Conservation (phyloP, 2,797 vertebrate genomes). For the Ataeniobius toweri region DNA sequence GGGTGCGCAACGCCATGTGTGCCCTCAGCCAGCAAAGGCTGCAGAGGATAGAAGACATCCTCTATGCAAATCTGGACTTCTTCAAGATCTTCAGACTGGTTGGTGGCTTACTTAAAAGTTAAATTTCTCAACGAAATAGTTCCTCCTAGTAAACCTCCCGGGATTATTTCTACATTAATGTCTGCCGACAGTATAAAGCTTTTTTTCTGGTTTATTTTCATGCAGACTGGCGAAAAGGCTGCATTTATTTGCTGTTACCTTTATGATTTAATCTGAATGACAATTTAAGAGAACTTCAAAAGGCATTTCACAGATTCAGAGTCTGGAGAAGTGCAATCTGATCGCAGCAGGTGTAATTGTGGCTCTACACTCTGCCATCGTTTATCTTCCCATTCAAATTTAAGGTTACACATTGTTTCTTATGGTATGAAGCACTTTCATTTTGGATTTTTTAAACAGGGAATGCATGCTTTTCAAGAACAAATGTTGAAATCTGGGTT, state of each 20-base stretch:
- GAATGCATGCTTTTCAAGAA: not conserved
- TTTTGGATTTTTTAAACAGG: not conserved
- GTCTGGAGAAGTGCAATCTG: not conserved
- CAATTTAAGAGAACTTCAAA: not conserved
- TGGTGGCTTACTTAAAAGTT: constrained; percentile 56
- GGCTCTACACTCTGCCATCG: not conserved
- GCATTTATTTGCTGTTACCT: not conserved
- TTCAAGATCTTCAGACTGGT: constrained; percentile 94
- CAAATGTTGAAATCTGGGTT: not conserved
- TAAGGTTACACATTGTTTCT: not conserved
- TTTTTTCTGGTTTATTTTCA: not conserved
- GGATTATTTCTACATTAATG: not conserved
- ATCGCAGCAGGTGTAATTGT: not conserved
- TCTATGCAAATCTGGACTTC: constrained; percentile 93
- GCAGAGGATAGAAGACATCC: constrained; percentile 89
- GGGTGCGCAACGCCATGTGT: constrained; percentile 90
- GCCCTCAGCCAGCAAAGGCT: constrained; percentile 86
- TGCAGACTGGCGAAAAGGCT: not conserved
- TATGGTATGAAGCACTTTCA: not conserved
- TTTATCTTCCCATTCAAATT: constrained; percentile 20
- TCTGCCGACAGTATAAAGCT: not conserved
- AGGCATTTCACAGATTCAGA: not conserved
- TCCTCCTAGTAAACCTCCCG: too few relatives aligned
- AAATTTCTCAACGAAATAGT: not conserved
- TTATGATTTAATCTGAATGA: not conserved